phyloP scores from a whole-genome alignment of 1,140 invertebrate species.

The Olivierus martensii region DNA sequence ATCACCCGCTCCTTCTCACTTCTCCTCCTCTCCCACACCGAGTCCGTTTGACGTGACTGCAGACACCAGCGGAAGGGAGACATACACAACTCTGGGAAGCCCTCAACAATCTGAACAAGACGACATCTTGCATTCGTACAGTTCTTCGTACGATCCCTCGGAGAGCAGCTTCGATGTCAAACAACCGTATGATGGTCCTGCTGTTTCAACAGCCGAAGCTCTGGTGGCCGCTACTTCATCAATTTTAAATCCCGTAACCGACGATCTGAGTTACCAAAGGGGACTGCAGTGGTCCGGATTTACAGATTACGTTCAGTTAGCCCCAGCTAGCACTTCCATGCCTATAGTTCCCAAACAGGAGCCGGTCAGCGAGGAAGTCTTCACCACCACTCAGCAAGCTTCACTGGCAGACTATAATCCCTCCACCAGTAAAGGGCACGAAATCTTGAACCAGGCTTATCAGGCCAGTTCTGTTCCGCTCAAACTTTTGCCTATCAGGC shows the following conservation, averaged over 20 bases:
- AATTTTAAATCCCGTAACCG: slow-evolving; percentile 28
- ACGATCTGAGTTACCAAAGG: slow-evolving; percentile 19
- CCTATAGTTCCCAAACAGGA: slow-evolving; percentile 21
- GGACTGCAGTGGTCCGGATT: not conserved
- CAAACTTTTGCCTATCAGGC: slow-evolving; percentile 80
- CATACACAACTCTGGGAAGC: not conserved
- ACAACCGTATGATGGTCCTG: slow-evolving; percentile 13
- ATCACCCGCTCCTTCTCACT: not conserved
- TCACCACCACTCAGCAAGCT: slow-evolving; percentile 35
- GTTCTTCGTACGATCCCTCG: slow-evolving; percentile 16
- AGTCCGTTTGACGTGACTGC: not conserved
- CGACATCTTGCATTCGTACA: not conserved
- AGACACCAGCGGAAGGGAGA: no score
- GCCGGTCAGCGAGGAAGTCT: slow-evolving; percentile 9
- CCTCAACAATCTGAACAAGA: not conserved
- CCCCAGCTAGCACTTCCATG: slow-evolving; percentile 10
- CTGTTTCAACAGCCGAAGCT: slow-evolving; percentile 8
- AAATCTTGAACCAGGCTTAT: slow-evolving; percentile 69
- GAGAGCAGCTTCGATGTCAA: slow-evolving; percentile 29
- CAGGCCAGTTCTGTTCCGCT: slow-evolving; percentile 48
- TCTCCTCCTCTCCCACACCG: not conserved
- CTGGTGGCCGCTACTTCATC: slow-evolving; percentile 15
- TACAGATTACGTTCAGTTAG: slow-evolving; percentile 20
- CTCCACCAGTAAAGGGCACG: slow-evolving; percentile 85
- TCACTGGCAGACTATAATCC: slow-evolving; percentile 85